Conservation (phyloP, 2,888 invertebrate genomes). For the Drosophila trichaetosa region DNA sequence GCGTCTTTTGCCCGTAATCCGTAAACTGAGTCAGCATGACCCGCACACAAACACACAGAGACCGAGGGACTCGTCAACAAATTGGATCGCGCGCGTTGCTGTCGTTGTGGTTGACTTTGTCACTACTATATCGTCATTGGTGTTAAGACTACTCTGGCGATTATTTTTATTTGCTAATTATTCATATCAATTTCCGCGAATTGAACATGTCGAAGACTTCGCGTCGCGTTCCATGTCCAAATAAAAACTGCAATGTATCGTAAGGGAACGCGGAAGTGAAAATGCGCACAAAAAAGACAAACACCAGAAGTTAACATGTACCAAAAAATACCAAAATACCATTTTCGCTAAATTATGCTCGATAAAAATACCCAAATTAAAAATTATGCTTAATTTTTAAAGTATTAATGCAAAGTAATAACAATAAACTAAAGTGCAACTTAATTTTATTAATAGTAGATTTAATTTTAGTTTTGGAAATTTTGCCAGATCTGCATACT, state of each 20-base stretch:
- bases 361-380: not conserved
- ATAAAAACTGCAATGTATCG: conserved; percentile 65
- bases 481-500: conserved; percentile 22
- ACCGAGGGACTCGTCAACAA: conserved; percentile 37
- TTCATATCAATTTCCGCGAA: conserved; percentile 43
- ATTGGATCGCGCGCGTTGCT: conserved; percentile 40
- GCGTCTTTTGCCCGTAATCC: conserved; percentile 26
- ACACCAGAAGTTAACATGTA: conserved; percentile 2
- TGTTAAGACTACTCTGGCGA: conserved; percentile 8
- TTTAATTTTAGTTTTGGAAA: not conserved
- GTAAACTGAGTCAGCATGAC: conserved; percentile 54
- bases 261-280: conserved; percentile 61
- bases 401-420: too few relatives aligned
- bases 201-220: conserved; percentile 54
- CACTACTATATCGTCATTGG: conserved; percentile 59
- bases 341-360: not conserved
- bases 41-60: conserved; percentile 26
- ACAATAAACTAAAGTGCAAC: not conserved
- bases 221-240: conserved; percentile 69
- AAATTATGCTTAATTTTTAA: not conserved
- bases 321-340: conserved; percentile 13
- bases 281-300: conserved; percentile 40
- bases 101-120: conserved; percentile 44
- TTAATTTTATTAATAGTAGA: not conserved
- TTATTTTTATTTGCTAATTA: conserved; percentile 37